A percentile compares a stretch with the other conserved stretches of the same genome.
These are phyloP conservation scores for Lepilemur septentrionalis DNA, from an alignment of 2,797 vertebrate genomes.

Conservation along the genomic window DNA sequence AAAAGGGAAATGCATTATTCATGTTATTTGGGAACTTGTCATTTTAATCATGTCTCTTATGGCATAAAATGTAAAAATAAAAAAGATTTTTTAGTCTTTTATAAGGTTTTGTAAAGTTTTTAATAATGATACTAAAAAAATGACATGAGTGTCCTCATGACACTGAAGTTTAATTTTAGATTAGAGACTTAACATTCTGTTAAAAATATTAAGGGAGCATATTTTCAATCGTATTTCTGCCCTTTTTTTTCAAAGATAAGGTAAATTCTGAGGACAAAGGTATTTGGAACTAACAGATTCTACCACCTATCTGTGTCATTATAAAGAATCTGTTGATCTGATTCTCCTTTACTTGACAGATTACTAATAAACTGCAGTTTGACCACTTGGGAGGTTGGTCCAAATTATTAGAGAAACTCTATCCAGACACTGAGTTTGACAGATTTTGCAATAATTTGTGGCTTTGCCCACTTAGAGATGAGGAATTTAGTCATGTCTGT, in stretches of 20 bases:
- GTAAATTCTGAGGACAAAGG: conserved; percentile 43
- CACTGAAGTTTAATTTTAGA: conserved; percentile 36
- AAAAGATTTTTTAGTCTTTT: conserved; percentile 57
- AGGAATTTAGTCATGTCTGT: conserved; percentile 15
- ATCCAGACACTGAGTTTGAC: background rate
- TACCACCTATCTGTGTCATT: background rate
- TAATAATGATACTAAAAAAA: conserved; percentile 64
- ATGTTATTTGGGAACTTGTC: conserved; percentile 76
- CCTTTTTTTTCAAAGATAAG: conserved; percentile 50
- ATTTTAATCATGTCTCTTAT: conserved; percentile 79
- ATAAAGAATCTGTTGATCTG: background rate
- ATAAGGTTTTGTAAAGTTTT: conserved; percentile 66
- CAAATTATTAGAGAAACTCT: conserved; percentile 23
- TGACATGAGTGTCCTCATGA: conserved; percentile 33
- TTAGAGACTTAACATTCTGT: background rate
- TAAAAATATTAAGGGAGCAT: conserved; percentile 7
- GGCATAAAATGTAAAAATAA: conserved; percentile 67
- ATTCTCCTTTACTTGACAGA: background rate
- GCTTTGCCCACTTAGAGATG: background rate
- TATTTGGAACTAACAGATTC: background rate
- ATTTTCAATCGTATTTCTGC: conserved; percentile 55
- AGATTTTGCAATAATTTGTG: conserved; percentile 24
- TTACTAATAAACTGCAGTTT: background rate
- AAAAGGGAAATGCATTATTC: conserved; percentile 80
- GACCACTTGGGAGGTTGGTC: conserved; percentile 1